phyloP scores from a whole-genome alignment of 1,140 invertebrate genomes.

The Ptiloglossa arizonensis region DNA sequence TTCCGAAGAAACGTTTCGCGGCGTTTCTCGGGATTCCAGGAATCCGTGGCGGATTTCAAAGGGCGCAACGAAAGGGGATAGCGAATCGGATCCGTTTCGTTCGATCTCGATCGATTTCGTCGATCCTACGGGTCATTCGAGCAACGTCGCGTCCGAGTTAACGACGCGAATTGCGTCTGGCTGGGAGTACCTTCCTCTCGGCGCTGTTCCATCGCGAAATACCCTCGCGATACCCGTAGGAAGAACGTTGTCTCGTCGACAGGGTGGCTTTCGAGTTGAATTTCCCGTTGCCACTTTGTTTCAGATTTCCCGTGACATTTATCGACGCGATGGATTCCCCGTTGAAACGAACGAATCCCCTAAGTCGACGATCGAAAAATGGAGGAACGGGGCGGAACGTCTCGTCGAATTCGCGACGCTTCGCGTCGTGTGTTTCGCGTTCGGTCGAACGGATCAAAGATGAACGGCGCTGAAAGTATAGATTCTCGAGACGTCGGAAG shows the following conservation, averaged over 20 bases:
- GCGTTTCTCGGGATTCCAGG: too few relatives aligned
- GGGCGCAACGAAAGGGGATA: too few relatives aligned
- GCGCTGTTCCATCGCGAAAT: background rate
- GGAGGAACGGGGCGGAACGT: background rate
- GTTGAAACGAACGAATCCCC: background rate
- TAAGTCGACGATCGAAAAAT: slow-evolving; percentile 12
- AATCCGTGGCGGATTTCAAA: too few relatives aligned
- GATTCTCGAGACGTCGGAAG: slow-evolving; percentile 37
- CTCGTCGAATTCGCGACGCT: slow-evolving; percentile 28
- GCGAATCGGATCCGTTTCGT: too few relatives aligned
- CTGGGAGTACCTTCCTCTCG: too few relatives aligned
- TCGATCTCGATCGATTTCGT: too few relatives aligned
- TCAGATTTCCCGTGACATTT: background rate
- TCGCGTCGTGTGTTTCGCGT: slow-evolving; percentile 33
- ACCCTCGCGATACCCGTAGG: background rate
- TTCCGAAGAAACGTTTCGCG: too few relatives aligned
- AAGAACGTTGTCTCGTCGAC: background rate
- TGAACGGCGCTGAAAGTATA: slow-evolving; percentile 39
- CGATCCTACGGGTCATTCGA: too few relatives aligned
- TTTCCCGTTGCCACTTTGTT: background rate
- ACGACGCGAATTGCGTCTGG: too few relatives aligned
- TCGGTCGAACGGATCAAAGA: slow-evolving; percentile 54
- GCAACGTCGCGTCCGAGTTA: too few relatives aligned
- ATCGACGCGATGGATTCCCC: background rate
- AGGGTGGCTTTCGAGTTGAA: background rate